phyloP scores from a whole-genome alignment of 2,113 vertebrate genomes.

The Urocynchramus pylzowi region DNA sequence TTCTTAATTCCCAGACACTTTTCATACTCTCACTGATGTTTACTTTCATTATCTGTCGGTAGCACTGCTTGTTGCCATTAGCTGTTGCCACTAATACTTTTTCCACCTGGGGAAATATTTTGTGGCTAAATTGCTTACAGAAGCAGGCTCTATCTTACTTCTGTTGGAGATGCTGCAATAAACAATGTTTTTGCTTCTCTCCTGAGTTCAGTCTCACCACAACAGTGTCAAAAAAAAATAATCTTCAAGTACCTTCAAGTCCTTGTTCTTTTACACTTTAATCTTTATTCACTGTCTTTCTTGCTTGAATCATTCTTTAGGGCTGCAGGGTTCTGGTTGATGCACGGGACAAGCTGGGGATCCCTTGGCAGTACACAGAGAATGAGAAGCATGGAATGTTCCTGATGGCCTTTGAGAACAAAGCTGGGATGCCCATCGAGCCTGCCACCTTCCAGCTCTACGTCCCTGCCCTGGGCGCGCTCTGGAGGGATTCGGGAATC shows the following conservation, averaged over 20 bases:
- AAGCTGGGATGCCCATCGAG: slow-evolving; percentile 85
- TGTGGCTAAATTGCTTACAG: background rate
- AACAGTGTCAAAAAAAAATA: background rate
- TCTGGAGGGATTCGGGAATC: slow-evolving; percentile 90
- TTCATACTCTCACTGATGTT: background rate
- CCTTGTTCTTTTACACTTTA: background rate
- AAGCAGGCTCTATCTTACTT: background rate
- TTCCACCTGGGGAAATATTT: background rate
- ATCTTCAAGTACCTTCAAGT: background rate
- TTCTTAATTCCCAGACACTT: background rate
- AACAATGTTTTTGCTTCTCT: background rate
- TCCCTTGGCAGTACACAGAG: slow-evolving; percentile 90
- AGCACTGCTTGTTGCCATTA: background rate
- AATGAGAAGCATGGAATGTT: slow-evolving; percentile 97
- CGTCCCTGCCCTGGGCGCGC: slow-evolving; percentile 81
- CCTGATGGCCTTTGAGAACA: slow-evolving; percentile 94
- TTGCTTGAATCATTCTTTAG: slow-evolving; percentile 63
- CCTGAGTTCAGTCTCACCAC: background rate
- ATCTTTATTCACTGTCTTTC: background rate
- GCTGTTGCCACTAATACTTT: background rate
- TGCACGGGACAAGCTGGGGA: slow-evolving; percentile 92
- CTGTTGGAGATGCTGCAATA: background rate
- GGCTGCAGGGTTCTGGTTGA: slow-evolving; percentile 93
- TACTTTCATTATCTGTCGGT: background rate
- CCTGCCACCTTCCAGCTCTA: slow-evolving; percentile 93